phyloP scores from a whole-genome alignment of 2,888 invertebrate genomes.

The Chironomus tentans region DNA sequence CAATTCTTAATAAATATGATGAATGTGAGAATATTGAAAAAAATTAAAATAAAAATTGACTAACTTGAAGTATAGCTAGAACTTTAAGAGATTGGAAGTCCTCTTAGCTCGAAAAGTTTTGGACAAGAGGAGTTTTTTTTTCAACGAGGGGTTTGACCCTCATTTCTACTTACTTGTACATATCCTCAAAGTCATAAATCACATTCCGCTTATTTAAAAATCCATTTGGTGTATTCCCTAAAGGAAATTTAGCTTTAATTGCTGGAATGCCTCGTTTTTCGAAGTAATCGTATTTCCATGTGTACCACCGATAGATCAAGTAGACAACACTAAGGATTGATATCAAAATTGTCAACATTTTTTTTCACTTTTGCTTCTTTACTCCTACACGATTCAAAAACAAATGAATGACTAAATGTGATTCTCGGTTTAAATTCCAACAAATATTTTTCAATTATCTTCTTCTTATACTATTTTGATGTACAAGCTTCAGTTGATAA shows the following conservation, averaged over 20 bases:
- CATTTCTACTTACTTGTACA: background rate
- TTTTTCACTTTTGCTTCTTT: background rate
- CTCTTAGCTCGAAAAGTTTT: too few relatives aligned
- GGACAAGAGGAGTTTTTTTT: too few relatives aligned
- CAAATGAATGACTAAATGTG: too few relatives aligned
- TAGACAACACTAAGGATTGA: background rate
- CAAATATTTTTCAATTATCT: too few relatives aligned
- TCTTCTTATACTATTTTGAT: too few relatives aligned
- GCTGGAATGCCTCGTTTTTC: conserved; percentile 32
- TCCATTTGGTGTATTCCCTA: background rate
- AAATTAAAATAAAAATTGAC: too few relatives aligned
- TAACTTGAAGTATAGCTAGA: too few relatives aligned
- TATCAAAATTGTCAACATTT: background rate
- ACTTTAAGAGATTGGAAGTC: too few relatives aligned
- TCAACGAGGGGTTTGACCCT: too few relatives aligned
- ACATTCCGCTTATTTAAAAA: background rate
- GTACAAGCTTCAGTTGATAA: too few relatives aligned
- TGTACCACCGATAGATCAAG: background rate
- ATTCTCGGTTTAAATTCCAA: background rate
- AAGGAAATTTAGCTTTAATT: conserved; percentile 29
- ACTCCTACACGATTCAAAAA: background rate
- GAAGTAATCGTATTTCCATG: conserved; percentile 31
- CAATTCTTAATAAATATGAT: too few relatives aligned
- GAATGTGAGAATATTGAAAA: too few relatives aligned
- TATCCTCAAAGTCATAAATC: conserved; percentile 8